Evolutionary conservation across 1,140 invertebrate species (phyloP).

Genomic region (Adelges cooleyi): DNA sequence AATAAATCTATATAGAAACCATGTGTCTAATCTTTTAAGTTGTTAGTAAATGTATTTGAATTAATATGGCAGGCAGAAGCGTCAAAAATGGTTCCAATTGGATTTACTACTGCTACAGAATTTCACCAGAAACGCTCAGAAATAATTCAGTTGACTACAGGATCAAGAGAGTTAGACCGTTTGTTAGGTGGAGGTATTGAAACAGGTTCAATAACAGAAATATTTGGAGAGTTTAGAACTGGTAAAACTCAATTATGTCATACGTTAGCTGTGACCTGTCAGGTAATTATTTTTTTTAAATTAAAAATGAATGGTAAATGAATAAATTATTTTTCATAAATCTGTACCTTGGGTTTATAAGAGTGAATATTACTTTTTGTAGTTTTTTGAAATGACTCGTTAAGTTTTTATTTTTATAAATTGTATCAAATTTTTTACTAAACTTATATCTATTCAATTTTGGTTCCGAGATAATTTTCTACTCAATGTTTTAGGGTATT

Average conservation of each 20-base stretch:
- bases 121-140: slow-evolving; percentile 87
- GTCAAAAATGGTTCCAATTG: slow-evolving; percentile 87
- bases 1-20: not conserved
- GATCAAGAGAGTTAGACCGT: slow-evolving; percentile 88
- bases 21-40: not conserved
- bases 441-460: too few relatives aligned
- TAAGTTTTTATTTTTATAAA: too few relatives aligned
- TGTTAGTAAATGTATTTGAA: too few relatives aligned
- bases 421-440: too few relatives aligned
- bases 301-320: not conserved
- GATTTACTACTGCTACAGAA: slow-evolving; percentile 93
- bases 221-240: slow-evolving; percentile 97
- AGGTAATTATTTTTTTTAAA: slow-evolving; percentile 44
- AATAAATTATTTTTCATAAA: not conserved
- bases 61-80: slow-evolving; percentile 55
- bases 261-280: slow-evolving; percentile 94
- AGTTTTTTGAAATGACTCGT: not conserved
- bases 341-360: not conserved
- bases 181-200: slow-evolving; percentile 93
- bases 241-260: slow-evolving; percentile 98
- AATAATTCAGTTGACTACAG: slow-evolving; percentile 80
- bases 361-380: not conserved
- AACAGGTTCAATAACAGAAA: slow-evolving; percentile 98
- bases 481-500: too few relatives aligned
- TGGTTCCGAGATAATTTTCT: too few relatives aligned